Evolutionary conservation across 1,140 invertebrate species (phyloP).

Genomic region (Drosophila yakuba): DNA sequence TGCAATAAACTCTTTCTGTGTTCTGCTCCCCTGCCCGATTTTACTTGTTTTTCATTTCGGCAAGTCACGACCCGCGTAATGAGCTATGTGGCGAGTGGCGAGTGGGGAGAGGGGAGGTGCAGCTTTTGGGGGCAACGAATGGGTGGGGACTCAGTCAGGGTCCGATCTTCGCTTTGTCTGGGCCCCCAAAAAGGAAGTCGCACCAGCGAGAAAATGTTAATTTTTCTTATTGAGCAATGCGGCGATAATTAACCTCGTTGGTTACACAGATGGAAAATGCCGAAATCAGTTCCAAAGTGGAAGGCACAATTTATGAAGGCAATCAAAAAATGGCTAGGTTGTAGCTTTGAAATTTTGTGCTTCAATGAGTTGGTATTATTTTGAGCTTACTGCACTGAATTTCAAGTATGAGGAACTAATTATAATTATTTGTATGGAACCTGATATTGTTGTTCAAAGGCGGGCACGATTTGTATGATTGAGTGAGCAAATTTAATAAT

Average conservation of each 20-base stretch:
- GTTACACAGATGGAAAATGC: conserved; percentile 59
- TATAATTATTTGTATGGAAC: no score
- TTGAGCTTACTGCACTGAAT: background rate
- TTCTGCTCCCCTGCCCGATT: conserved; percentile 59
- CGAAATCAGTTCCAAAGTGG: conserved; percentile 58
- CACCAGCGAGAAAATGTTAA: conserved; percentile 66
- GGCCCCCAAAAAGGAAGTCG: conserved; percentile 54
- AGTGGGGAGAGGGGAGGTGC: background rate
- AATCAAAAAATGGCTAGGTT: conserved; percentile 24
- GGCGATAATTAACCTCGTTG: conserved; percentile 78
- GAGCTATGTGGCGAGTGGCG: conserved; percentile 44
- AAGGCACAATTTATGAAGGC: conserved; percentile 70
- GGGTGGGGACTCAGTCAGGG: conserved; percentile 11
- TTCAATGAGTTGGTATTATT: conserved; percentile 26
- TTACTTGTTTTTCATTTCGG: conserved; percentile 82
- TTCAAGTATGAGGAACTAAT: background rate
- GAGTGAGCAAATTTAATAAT: background rate
- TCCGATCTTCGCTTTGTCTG: conserved; percentile 67
- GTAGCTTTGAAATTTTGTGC: background rate
- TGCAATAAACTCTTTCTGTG: conserved; percentile 62
- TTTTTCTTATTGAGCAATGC: conserved; percentile 75
- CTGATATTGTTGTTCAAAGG: no score
- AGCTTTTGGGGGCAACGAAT: background rate
- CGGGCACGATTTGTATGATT: no score
- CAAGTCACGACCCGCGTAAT: conserved; percentile 82